Evolutionary conservation across 2,113 vertebrate genomes (phyloP).

Genomic region (Daboia siamensis): DNA sequence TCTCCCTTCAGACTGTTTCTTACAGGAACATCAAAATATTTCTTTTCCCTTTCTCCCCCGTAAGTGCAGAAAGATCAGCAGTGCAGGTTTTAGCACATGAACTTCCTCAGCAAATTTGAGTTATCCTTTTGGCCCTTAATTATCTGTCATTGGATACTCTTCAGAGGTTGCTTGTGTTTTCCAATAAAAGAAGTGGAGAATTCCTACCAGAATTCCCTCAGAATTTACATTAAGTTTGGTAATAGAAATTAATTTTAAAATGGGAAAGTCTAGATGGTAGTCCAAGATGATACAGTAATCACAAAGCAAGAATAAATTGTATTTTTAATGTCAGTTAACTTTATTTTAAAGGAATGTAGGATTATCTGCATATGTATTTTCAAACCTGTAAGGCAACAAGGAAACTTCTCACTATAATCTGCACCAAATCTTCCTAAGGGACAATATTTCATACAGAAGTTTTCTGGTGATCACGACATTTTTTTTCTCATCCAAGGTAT

Average conservation of each 20-base stretch:
- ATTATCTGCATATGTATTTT: constrained; percentile 34
- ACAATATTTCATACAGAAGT: background rate
- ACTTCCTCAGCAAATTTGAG: background rate
- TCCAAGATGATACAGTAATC: background rate
- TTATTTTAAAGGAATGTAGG: background rate
- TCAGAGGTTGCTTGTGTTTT: background rate
- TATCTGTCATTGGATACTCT: background rate
- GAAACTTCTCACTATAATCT: background rate
- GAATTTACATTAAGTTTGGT: background rate
- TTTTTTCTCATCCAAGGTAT: background rate
- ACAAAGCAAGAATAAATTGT: background rate
- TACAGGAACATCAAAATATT: background rate
- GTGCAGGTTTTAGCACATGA: background rate
- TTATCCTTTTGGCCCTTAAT: background rate
- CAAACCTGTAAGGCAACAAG: background rate
- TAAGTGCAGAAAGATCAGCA: background rate
- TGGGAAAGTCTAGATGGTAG: background rate
- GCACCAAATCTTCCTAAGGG: background rate
- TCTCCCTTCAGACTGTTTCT: background rate
- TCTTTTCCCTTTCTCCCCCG: background rate
- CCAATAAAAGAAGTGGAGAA: background rate
- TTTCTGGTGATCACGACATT: constrained; percentile 6
- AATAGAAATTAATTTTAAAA: background rate
- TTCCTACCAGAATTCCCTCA: background rate
- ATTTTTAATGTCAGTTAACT: background rate